A percentile compares a stretch with the other conserved stretches of the same genome.
These are phyloP conservation scores for Mormyrops attenuatus DNA, from an alignment of 2,797 vertebrate species.

Conservation along the genomic window DNA sequence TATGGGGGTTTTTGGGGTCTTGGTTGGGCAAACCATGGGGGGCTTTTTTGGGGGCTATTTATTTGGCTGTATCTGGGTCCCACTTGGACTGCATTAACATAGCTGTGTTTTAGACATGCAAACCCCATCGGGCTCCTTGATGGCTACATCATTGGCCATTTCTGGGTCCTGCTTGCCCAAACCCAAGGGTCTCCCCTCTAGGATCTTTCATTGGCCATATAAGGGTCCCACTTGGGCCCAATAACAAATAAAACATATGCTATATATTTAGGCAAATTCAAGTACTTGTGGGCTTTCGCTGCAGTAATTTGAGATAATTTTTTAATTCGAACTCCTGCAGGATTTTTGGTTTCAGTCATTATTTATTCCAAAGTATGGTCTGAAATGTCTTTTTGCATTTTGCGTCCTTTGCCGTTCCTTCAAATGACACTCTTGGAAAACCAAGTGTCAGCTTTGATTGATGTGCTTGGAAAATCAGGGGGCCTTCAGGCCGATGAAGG, in stretches of 20 bases:
- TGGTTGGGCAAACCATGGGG: not conserved
- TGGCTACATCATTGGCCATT: not conserved
- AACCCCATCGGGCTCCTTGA: not conserved
- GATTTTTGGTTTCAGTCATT: not conserved
- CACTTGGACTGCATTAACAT: not conserved
- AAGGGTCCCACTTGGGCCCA: not conserved
- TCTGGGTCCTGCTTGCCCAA: not conserved
- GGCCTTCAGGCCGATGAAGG: not conserved
- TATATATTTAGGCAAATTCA: not conserved
- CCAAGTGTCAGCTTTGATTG: not conserved
- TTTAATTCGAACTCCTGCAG: not conserved
- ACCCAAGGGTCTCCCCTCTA: not conserved
- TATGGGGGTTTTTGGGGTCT: not conserved
- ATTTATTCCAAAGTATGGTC: not conserved
- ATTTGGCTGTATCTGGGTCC: not conserved
- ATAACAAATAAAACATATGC: not conserved
- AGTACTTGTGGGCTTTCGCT: not conserved
- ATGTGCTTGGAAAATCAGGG: not conserved
- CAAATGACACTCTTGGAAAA: not conserved
- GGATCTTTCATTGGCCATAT: not conserved
- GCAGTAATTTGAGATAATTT: not conserved
- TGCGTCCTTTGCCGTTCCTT: not conserved
- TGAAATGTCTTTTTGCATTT: not conserved
- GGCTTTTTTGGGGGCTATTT: not conserved
- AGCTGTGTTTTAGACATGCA: not conserved